Evolutionary conservation across 1,140 invertebrate species (phyloP).

Genomic region (Heliothis subflexa): DNA sequence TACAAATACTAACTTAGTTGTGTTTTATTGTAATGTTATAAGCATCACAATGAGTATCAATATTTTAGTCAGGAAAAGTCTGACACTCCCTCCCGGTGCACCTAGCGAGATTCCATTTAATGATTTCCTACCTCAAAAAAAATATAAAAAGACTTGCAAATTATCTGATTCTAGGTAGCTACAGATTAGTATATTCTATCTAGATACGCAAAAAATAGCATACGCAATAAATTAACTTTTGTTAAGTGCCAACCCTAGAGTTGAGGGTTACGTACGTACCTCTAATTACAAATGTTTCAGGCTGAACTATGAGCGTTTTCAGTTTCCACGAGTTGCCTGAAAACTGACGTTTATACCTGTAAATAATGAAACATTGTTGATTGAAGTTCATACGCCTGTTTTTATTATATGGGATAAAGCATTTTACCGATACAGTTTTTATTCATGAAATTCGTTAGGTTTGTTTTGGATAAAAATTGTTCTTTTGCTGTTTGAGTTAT

Average conservation of each 20-base stretch:
- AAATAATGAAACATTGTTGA: conserved; percentile 49
- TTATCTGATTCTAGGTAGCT: too few species aligned
- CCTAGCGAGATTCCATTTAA: too few species aligned
- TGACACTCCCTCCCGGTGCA: too few species aligned
- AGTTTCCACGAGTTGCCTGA: conserved; percentile 46
- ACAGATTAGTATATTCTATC: too few species aligned
- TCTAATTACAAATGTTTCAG: conserved; percentile 51
- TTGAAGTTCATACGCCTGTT: conserved; percentile 16
- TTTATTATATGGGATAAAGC: conserved; percentile 22
- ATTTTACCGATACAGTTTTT: conserved; percentile 29
- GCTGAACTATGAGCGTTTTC: conserved; percentile 46
- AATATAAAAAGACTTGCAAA: too few species aligned
- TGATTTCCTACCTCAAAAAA: too few species aligned
- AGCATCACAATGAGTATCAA: too few species aligned
- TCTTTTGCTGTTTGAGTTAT: neutral
- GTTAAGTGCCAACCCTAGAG: conserved; percentile 19
- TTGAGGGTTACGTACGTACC: conserved; percentile 30
- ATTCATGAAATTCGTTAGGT: conserved; percentile 31
- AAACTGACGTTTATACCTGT: conserved; percentile 43
- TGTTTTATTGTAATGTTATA: too few species aligned
- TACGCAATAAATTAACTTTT: neutral
- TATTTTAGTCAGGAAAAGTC: too few species aligned
- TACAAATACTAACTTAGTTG: too few species aligned
- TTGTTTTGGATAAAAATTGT: conserved; percentile 1
- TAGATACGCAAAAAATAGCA: neutral